Evolutionary conservation across 2,113 vertebrate species (phyloP).

Genomic region (Salvator merianae): DNA sequence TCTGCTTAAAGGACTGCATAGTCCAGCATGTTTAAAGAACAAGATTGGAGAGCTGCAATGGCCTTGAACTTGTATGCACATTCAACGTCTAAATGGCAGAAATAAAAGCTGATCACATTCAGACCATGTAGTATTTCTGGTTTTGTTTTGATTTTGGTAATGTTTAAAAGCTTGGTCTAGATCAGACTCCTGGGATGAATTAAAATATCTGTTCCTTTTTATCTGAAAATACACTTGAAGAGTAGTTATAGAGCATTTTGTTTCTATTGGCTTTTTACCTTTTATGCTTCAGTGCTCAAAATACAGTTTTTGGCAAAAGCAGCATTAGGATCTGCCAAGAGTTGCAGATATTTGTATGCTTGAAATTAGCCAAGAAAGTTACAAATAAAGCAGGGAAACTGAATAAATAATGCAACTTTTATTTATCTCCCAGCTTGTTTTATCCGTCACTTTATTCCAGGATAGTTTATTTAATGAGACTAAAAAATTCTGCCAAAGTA

Average conservation of each 20-base stretch:
- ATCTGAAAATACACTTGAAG: too few relatives aligned
- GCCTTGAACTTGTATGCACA: too few relatives aligned
- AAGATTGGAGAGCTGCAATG: too few relatives aligned
- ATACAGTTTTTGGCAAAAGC: neutral
- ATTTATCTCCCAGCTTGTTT: too few relatives aligned
- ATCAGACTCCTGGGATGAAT: neutral
- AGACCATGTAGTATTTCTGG: too few relatives aligned
- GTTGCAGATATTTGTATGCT: neutral
- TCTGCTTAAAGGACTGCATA: too few relatives aligned
- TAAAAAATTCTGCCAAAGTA: neutral
- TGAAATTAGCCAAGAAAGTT: neutral
- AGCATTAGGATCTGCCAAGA: neutral
- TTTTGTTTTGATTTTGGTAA: too few relatives aligned
- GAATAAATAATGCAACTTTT: neutral
- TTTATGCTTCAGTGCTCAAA: neutral
- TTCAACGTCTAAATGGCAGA: too few relatives aligned
- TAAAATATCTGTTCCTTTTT: neutral
- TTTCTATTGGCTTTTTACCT: neutral
- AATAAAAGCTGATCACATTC: too few relatives aligned
- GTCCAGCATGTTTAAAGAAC: too few relatives aligned
- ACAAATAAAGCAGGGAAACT: fast-evolving
- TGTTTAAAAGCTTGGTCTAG: too few relatives aligned
- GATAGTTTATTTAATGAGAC: neutral
- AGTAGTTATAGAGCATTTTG: neutral
- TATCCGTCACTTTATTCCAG: neutral